Percentiles rank a stretch among this genome's conserved stretches.
Evolutionary conservation across 2,113 vertebrate genomes (phyloP).

Genomic region (Mixornis gularis): DNA sequence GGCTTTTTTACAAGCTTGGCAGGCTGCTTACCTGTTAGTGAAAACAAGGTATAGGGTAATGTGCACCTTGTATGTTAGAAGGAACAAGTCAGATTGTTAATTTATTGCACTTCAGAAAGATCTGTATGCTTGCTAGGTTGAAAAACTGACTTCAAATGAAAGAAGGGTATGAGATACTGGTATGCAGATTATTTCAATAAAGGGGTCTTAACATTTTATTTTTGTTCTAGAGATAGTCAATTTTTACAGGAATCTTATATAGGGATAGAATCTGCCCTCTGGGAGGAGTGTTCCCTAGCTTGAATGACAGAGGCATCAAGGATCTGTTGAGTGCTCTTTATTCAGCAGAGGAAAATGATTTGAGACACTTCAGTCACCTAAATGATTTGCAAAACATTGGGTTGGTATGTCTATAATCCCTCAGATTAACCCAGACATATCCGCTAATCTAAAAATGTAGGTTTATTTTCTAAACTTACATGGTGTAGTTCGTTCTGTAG

Average conservation of each 20-base stretch:
- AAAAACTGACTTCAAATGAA: background rate
- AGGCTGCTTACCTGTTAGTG: background rate
- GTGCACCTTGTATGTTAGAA: background rate
- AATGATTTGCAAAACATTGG: conserved; percentile 33
- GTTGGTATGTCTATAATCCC: conserved; percentile 28
- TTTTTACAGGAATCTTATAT: conserved; percentile 40
- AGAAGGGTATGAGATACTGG: background rate
- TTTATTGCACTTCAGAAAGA: background rate
- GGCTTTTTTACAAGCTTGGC: background rate
- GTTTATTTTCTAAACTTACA: background rate
- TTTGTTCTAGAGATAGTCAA: conserved; percentile 42
- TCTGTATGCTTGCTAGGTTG: background rate
- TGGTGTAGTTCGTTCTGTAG: background rate
- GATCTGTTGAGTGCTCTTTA: conserved; percentile 24
- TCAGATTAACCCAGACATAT: background rate
- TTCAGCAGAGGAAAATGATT: conserved; percentile 30
- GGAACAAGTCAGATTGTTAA: background rate
- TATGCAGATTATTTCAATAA: background rate
- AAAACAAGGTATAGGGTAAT: background rate
- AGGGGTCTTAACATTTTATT: conserved; percentile 6
- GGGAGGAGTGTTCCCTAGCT: conserved; percentile 10
- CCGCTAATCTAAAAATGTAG: conserved; percentile 14
- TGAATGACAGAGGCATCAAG: conserved; percentile 41
- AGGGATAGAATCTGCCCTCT: conserved; percentile 15
- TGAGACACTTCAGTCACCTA: conserved; percentile 40